Percentiles rank a stretch among this genome's conserved stretches.
phyloP scores from a whole-genome alignment of 2,797 vertebrate species.

The Kryptolebias ocellatus region DNA sequence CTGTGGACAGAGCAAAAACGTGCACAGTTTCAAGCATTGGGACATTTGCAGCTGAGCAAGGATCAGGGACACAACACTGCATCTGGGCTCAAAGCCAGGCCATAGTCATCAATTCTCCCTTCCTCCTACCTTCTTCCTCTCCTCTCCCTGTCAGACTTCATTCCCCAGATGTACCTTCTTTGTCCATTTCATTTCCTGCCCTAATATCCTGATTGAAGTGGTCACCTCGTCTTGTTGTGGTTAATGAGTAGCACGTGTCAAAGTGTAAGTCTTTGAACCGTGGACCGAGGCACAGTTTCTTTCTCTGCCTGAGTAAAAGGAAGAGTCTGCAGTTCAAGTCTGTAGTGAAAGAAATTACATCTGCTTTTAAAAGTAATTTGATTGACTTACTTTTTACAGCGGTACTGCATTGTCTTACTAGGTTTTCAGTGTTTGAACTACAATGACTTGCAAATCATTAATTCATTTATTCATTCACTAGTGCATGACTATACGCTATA shows the following conservation, averaged over 20 bases:
- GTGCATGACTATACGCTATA: no score
- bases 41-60: constrained; percentile 52
- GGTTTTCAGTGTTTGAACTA: constrained; percentile 4
- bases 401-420: neutral
- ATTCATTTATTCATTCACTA: no score
- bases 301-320: constrained; percentile 33
- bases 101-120: constrained; percentile 22
- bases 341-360: constrained; percentile 12
- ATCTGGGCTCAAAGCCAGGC: constrained; percentile 63
- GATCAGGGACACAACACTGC: constrained; percentile 60
- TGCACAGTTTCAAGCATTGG: constrained; percentile 28
- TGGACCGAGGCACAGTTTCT: constrained; percentile 31
- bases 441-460: no score
- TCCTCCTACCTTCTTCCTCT: constrained; percentile 4
- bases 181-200: constrained; percentile 66
- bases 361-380: neutral
- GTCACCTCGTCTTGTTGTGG: constrained; percentile 67
- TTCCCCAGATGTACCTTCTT: constrained; percentile 27
- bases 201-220: constrained; percentile 79
- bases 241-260: constrained; percentile 78
- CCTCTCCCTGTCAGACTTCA: neutral
- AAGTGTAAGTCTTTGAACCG: constrained; percentile 49
- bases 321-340: constrained; percentile 30
- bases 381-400: constrained; percentile 8
- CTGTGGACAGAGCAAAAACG: constrained; percentile 38